phyloP scores from a whole-genome alignment of 2,797 vertebrate species.

The Knipowitschia caucasica region DNA sequence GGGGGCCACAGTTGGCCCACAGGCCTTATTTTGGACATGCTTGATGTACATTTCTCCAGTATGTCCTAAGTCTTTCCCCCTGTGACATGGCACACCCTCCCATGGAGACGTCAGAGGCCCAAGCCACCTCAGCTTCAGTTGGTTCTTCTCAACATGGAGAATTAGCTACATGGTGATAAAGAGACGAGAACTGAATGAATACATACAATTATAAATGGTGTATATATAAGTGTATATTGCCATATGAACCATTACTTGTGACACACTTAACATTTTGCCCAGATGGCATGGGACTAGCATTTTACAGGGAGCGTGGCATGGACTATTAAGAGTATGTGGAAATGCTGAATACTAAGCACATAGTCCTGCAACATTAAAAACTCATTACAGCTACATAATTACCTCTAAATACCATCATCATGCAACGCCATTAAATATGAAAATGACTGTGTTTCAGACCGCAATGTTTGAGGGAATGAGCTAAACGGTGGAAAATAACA shows the following conservation, averaged over 20 bases:
- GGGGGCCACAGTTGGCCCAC: too few relatives aligned
- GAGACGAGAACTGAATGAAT: too few relatives aligned
- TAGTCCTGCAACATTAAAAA: conserved; percentile 8
- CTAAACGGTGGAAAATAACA: neutral
- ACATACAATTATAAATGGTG: too few relatives aligned
- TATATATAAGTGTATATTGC: neutral
- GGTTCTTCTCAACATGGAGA: too few relatives aligned
- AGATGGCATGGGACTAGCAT: neutral
- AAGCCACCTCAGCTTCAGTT: too few relatives aligned
- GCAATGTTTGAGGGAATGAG: neutral
- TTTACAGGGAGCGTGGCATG: neutral
- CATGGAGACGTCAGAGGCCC: too few relatives aligned
- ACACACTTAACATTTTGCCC: neutral
- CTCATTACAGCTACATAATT: conserved; percentile 4
- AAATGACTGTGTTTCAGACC: neutral
- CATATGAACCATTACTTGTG: neutral
- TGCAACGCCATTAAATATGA: neutral
- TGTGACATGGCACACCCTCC: too few relatives aligned
- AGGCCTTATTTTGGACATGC: too few relatives aligned
- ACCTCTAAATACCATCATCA: conserved; percentile 3
- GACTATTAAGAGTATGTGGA: neutral
- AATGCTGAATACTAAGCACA: neutral
- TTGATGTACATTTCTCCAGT: too few relatives aligned
- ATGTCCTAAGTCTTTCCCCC: too few relatives aligned
- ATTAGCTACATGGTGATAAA: too few relatives aligned